Evolutionary conservation across 2,113 vertebrate species (phyloP), one percentile per base, ranked within the genome.

Genomic region (Sander vitreus): DNA sequence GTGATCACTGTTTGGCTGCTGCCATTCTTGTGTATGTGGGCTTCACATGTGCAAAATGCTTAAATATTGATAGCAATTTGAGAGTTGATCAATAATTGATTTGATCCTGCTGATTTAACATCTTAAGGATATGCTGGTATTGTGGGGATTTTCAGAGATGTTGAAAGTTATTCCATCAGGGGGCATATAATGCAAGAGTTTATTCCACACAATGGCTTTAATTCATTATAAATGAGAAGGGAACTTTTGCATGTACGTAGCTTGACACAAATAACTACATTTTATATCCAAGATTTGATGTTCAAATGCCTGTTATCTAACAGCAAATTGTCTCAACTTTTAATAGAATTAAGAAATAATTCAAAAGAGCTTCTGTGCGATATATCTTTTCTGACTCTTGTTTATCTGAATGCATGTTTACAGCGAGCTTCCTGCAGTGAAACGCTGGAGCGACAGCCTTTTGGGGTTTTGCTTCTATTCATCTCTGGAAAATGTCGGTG

Each of bases 1-100:
- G 47, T 69, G 13, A 36, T 68, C 25, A 14, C 39, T 64, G 70
- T 73, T 66, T 78, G 64, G 50, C 33, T 86, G 53, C n/a, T 74
- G 53, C 45, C 58, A 23, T 62, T 80, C 54, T 53, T 76, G 51
- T 69, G 60, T 83, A 36, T 77, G 50, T 70, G 54, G 36, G 63
- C 69, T 70, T 75, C 63, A 71, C 19, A 68, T 83, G 58, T 66
- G 50, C 39, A 85, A 65, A 71, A 50, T 66, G 25, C 27, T 91
- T 6, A 85, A 91, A 89, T 83, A 91, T 93, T 90, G n/a, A 90
- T 75, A 19, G 36, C 63, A 69, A 68, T 88, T 91, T 83, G 65
- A 80, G 36, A 45, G 72, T 19, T 69, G 18, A 85, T 92, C 23
- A 88, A 93, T 92, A 88, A 87, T 91, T 87, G 3, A 94, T 81